These are phyloP conservation scores for Gymnobelideus leadbeateri DNA, from an alignment of 2,113 vertebrate genomes.

Conservation along the genomic window DNA sequence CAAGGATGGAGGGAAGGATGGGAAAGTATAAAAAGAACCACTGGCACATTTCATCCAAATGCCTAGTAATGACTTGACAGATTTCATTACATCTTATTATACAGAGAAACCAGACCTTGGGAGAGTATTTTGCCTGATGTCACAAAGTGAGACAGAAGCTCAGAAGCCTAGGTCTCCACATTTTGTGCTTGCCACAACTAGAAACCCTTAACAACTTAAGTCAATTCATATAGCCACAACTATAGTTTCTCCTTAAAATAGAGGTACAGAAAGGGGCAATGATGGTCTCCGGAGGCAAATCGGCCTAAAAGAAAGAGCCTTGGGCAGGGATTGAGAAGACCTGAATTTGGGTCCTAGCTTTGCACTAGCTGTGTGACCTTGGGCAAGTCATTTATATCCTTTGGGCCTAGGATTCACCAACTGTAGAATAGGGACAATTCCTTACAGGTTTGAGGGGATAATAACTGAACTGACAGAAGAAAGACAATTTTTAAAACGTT, in stretches of 20 bases:
- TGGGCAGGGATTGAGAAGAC: neutral
- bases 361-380: neutral
- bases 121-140: neutral
- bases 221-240: neutral
- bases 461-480: neutral
- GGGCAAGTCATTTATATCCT: neutral
- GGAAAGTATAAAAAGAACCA: fast-evolving
- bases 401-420: neutral
- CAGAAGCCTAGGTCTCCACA: neutral
- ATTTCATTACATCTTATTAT: neutral
- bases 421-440: neutral
- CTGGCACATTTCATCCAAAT: fast-evolving
- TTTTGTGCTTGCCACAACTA: neutral
- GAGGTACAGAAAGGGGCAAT: neutral
- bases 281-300: neutral
- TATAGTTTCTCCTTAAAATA: neutral
- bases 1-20: neutral
- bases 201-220: neutral
- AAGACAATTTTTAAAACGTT: neutral
- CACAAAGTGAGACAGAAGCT: neutral
- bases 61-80: neutral
- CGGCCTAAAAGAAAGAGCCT: neutral
- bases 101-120: neutral
- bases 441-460: neutral
- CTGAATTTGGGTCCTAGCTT: neutral